Conservation (phyloP, 2,113 vertebrate genomes). For the Tetrao urogallus region DNA sequence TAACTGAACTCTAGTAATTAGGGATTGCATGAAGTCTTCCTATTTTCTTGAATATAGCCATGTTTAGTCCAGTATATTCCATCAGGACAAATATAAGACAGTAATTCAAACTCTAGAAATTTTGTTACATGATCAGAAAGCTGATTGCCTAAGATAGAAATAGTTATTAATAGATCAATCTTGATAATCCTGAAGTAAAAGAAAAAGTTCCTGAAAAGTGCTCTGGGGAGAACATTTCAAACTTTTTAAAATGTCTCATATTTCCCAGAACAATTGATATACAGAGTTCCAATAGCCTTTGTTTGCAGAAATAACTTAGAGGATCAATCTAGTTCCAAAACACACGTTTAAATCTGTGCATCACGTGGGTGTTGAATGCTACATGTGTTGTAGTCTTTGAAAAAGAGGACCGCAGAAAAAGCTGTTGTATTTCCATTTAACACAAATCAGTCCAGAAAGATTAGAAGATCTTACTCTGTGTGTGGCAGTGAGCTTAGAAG, state of each 20-base stretch:
- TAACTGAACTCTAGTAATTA: not conserved
- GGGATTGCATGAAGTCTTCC: not conserved
- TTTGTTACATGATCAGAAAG: not conserved
- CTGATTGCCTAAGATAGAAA: not conserved
- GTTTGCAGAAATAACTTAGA: not conserved
- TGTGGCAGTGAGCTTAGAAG: not conserved
- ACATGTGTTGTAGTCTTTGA: accelerated
- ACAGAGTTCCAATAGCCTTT: not conserved
- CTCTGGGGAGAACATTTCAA: not conserved
- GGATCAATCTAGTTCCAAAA: not conserved
- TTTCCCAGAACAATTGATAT: not conserved
- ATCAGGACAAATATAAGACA: accelerated
- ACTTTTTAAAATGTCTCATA: not conserved
- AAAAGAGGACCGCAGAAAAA: not conserved
- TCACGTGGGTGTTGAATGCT: not conserved
- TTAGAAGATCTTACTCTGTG: not conserved
- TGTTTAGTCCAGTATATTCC: not conserved
- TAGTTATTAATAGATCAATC: not conserved
- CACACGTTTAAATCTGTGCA: accelerated
- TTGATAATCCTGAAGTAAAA: accelerated
- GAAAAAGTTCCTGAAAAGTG: not conserved
- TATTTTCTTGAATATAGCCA: accelerated
- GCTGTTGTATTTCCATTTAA: not conserved
- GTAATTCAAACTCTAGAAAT: not conserved
- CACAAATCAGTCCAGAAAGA: not conserved